Base-by-base conservation (phyloP, 2,113 vertebrate species). In the Phalacrocorax aristotelis region DNA sequence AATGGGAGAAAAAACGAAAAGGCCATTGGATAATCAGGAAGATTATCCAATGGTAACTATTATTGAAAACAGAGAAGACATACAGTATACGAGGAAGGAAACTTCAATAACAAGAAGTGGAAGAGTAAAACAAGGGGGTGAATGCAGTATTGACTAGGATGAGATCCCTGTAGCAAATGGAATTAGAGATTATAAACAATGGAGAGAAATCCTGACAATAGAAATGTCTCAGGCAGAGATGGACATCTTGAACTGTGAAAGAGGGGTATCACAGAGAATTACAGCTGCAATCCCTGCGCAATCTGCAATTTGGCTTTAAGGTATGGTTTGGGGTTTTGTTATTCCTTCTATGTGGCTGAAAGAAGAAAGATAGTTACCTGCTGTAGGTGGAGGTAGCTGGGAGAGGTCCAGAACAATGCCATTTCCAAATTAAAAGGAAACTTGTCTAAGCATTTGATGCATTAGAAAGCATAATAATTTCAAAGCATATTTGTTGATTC, bases 391-490 rank as follows among this genome's bases (percentile, higher is more conserved):
- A 80, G 64, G 32, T 22, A 72, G 25, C 27, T 71, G 54, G 6
- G 16, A 71, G 52, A 80, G 11, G 11, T 57, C 34, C 14, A 74
- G 34, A 78, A 65, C 11, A 72, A 22, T n/a, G 23, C 3, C 22
- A 11, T 60, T 80, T 64, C 13, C 38, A 68, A 89, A 77, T 48
- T 7, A 42, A 89, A 75, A 71, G 23, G 7, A 61, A 85, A 81
- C 3, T 48, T 4, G 1, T 29, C 11, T 49, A 68, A n/a, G 5
- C 0, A 1, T 64, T 54, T 83, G 52, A 32, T 60, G 15, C 51
- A 69, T 81, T 60, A 69, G 6, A 87, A 71, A 83, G 9, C 10
- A 21, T 21, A 61, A 74, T 44, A 2, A 48, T 89, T 80, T 83
- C 16, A 76, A 93, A 91, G 3, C 32, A 29, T 68, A 29, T 66